Conservation (phyloP, 2,797 vertebrate species). For the Podargus strigoides region DNA sequence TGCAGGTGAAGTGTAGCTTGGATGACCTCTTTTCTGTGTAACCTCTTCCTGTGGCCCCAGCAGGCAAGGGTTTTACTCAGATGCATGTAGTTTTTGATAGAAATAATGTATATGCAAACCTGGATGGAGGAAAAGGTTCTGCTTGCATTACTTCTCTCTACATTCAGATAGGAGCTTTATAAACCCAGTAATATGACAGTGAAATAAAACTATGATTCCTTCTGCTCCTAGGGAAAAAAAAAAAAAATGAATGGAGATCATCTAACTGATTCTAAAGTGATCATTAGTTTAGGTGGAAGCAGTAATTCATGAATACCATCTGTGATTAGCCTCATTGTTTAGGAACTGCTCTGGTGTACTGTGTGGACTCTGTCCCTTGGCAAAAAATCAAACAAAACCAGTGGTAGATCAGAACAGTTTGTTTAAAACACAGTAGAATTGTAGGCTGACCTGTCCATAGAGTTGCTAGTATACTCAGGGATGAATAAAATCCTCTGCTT, state of each 20-base stretch:
- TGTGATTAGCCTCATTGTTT: neutral
- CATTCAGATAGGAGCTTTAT: neutral
- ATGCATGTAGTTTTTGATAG: neutral
- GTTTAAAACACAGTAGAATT: neutral
- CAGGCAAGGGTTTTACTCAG: neutral
- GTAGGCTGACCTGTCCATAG: neutral
- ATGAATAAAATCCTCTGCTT: neutral
- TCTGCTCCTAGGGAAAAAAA: neutral
- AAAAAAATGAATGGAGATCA: neutral
- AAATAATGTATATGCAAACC: neutral
- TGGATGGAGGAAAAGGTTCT: neutral
- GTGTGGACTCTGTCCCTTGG: neutral
- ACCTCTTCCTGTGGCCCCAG: neutral
- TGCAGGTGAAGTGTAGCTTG: conserved; percentile 53
- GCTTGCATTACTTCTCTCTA: neutral
- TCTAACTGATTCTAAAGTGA: neutral
- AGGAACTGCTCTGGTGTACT: neutral
- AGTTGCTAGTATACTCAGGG: neutral
- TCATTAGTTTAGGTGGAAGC: neutral
- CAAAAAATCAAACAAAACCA: neutral
- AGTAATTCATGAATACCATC: neutral
- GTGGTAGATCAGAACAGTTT: neutral
- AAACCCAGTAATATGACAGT: neutral
- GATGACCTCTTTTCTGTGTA: conserved; percentile 1
- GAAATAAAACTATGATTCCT: neutral